Base-by-base conservation (phyloP, 1,140 invertebrate species). In the Drosophila ambigua region DNA sequence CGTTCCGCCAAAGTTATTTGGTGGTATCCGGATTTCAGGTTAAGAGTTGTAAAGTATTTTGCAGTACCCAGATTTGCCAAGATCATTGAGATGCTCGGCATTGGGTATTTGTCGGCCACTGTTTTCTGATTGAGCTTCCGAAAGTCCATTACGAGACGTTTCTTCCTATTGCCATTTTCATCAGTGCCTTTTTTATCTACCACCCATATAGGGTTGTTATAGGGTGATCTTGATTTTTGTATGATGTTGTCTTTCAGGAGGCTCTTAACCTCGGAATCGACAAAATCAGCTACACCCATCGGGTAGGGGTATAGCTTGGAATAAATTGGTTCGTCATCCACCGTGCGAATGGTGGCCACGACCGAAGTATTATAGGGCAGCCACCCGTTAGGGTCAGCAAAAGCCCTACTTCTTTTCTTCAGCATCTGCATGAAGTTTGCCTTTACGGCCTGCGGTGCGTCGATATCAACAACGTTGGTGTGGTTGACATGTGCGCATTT, bases 121-220 rank as follows among this genome's bases (percentile, higher is more conserved):
- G 82, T 92, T 60, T 68, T 83, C 28, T 80, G 68, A 45, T 92
- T 92, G 9, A 92, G 50, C 64, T 88, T 90, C 24, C 83, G 61
- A 49, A 83, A 92, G 64, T 92, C 91, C n/a, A 92, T 20, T 20
- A 20, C 20, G 20, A 20, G 20, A 1, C 20, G 20, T 20, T 20
- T 20, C 20, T 20, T 20, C n/a, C 31, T 73, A 52, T 79, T 76
- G 24, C 77, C 81, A 2, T 20, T 9, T 6, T 52, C 58, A 28
- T 76, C 68, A 11, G n/a, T 35, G 26, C 74, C 60, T 44, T 83
- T 76, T 59, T 81, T 88, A 26, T 64, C 62, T 6, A 84, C 75
- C 16, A 81, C 68, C 72, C 74, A 81, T 35, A 77, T 55, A 20
- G 20, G 20, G 20, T 20, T 20, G 20, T 20, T 20, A 20, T 20